A percentile compares a stretch with the other conserved stretches of the same genome.
phyloP scores from a whole-genome alignment of 53 echinoderm and acorn worm genomes.

The Patiria pectinifera region DNA sequence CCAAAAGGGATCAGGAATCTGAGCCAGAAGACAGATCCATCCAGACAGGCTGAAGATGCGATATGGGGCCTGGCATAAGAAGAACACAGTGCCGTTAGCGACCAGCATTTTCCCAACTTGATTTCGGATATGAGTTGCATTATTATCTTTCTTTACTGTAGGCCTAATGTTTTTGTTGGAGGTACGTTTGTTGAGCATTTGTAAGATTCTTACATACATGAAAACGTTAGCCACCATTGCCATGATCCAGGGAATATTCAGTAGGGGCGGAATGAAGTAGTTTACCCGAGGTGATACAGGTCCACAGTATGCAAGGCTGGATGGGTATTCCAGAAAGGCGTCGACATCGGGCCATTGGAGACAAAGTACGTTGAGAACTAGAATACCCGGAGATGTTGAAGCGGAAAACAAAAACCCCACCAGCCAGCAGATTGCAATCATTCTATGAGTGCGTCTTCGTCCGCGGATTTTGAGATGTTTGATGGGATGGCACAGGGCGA shows the following conservation, averaged over 20 bases:
- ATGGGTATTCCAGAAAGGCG: neutral
- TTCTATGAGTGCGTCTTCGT: conserved; percentile 37
- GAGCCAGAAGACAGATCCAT: neutral
- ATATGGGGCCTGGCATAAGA: conserved; percentile 13
- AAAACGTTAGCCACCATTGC: conserved; percentile 31
- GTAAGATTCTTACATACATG: conserved; percentile 33
- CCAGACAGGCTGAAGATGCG: neutral
- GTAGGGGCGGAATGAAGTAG: neutral
- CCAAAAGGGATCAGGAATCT: neutral
- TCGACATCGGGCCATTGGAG: neutral
- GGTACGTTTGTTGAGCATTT: conserved; percentile 12
- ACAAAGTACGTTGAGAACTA: neutral
- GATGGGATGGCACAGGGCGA: conserved; percentile 70
- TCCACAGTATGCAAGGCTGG: neutral
- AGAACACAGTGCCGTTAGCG: conserved; percentile 21
- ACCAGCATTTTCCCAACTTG: conserved; percentile 19
- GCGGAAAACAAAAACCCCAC: conserved; percentile 45
- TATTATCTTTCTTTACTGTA: neutral
- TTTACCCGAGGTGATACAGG: neutral
- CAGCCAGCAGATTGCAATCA: conserved; percentile 55
- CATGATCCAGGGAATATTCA: conserved; percentile 16
- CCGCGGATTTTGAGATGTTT: conserved; percentile 61
- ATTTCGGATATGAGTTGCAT: conserved; percentile 1
- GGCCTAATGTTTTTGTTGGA: neutral
- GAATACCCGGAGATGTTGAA: neutral